Base-by-base conservation (phyloP, 2,113 vertebrate species). In the Loxodonta africana region DNA sequence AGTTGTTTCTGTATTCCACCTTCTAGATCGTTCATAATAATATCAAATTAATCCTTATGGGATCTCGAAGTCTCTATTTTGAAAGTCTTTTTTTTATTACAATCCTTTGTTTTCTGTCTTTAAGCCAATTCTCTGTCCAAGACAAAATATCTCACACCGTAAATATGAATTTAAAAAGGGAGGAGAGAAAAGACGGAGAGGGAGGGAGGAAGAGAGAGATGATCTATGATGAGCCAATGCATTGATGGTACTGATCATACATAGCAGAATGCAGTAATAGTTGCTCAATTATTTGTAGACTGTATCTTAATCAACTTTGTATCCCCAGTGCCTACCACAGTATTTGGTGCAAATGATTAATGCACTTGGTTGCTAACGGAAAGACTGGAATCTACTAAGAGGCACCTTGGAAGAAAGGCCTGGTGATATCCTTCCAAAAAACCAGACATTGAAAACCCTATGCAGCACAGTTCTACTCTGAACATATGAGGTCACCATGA, bases 111-210 rank as follows among this genome's bases (percentile, higher is more conserved):
- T 95, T 83, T 30, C 67, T 67, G 28, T 46, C 53, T 65, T 89
- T 92, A 86, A 90, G 28, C 62, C 76, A 87, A 57, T 73, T 96
- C 62, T 96, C 28, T 83, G 18, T 77, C 12, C 25, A 51, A 88
- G 44, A 74, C n/a, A 85, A 85, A 84, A 46, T 46, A 84, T 81
- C 69, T 88, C 41, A 83, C 12, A 44, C 48, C 85, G 80, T 37
- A 51, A 83, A 41, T 65, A 44, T 78, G 18, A 73, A 51, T 71
- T 62, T 30, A 8, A 37, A 65, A 17, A 1, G 30, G 11, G 53
- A 57, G 15, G 53, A 57, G 15, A 53, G 15, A 11, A 15, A 30
- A 60, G 8, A 41, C 12, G 6, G 28, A 8, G 65, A 51, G 6
- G 37, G 11, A 81, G 14, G 77, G 71, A 41, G 60, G 41, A 46